A percentile compares a stretch with the other conserved stretches of the same genome.
Conservation (phyloP, 2,888 invertebrate species). For the Nezara viridula region DNA sequence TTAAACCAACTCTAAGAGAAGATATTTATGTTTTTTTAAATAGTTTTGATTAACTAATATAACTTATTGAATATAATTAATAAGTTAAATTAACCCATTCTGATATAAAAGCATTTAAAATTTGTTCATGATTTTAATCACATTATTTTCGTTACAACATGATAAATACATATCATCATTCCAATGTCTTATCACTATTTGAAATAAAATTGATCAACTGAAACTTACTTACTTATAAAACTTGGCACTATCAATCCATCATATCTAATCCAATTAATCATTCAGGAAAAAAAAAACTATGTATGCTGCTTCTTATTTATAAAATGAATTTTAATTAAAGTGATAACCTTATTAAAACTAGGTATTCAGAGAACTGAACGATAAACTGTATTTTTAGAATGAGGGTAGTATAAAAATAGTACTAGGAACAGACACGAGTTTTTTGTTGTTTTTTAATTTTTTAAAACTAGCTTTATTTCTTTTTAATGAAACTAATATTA, state of each 20-base stretch:
- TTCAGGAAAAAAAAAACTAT: neutral
- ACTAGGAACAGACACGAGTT: constrained; percentile 22
- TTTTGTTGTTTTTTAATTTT: constrained; percentile 34
- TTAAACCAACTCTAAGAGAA: too few species aligned
- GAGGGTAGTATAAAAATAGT: constrained; percentile 19
- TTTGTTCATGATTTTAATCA: neutral
- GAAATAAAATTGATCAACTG: neutral
- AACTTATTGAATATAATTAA: neutral
- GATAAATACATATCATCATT: too few species aligned
- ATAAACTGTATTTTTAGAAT: constrained; percentile 33
- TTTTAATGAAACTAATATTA: constrained; percentile 21
- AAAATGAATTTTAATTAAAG: neutral
- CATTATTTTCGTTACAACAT: neutral
- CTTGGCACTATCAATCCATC: neutral
- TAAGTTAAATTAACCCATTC: too few species aligned
- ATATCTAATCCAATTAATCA: neutral
- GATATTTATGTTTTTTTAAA: too few species aligned
- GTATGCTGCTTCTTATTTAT: neutral
- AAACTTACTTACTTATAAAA: neutral
- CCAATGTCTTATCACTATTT: neutral
- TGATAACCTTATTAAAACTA: neutral
- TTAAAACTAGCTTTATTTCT: neutral
- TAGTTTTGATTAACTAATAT: too few species aligned
- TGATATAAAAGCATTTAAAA: too few species aligned
- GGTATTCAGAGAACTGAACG: neutral